phyloP scores from a whole-genome alignment of 2,113 vertebrate genomes.

The Oenanthe oenanthe region DNA sequence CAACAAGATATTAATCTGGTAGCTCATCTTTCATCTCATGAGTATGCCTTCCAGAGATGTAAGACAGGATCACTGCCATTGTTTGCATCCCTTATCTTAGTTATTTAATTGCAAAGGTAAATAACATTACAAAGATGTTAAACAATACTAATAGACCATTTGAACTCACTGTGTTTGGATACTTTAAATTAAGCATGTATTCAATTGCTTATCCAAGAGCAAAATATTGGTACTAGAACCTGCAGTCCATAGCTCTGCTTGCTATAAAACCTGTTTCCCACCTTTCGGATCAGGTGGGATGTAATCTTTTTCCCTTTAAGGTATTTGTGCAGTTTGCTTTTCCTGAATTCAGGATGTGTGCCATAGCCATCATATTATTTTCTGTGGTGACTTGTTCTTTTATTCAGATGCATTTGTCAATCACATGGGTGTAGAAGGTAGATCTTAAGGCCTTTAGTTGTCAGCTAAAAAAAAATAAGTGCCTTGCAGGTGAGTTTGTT shows the following conservation, averaged over 20 bases:
- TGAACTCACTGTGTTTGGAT: not conserved
- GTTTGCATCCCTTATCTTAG: constrained; percentile 13
- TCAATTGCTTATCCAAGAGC: not conserved
- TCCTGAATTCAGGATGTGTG: not conserved
- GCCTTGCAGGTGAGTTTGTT: not conserved
- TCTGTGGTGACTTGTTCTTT: not conserved
- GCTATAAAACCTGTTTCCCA: not conserved
- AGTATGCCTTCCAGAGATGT: not conserved
- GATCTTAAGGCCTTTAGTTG: not conserved
- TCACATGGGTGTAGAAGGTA: not conserved
- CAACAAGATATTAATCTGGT: not conserved
- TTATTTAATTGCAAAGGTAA: constrained; percentile 33
- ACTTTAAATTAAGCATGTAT: not conserved
- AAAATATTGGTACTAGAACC: not conserved
- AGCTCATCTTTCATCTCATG: not conserved
- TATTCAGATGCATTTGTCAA: not conserved
- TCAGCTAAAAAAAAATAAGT: not conserved
- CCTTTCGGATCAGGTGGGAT: not conserved
- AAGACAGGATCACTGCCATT: not conserved
- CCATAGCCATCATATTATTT: not conserved
- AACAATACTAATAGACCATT: not conserved
- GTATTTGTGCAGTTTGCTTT: not conserved
- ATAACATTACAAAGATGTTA: constrained; percentile 10
- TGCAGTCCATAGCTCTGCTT: not conserved
- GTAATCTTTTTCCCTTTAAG: not conserved